These are phyloP conservation scores for Dascillus cervinus DNA, from an alignment of 2,888 invertebrate species.

Conservation along the genomic window DNA sequence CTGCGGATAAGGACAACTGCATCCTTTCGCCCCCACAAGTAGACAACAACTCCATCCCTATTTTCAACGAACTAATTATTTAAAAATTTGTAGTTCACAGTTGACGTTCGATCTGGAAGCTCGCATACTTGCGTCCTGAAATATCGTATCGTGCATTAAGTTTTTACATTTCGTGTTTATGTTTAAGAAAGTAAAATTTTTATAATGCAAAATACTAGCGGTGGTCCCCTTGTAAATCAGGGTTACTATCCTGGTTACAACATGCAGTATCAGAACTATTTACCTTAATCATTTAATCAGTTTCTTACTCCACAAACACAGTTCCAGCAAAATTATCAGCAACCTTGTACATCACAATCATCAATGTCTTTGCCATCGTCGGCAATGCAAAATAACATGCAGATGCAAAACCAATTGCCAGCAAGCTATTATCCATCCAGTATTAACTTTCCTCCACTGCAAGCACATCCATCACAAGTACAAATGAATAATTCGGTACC, in stretches of 20 bases:
- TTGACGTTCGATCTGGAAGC: no score
- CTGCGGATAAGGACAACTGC: no score
- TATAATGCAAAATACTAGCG: conserved; percentile 6
- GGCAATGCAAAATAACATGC: conserved; percentile 6
- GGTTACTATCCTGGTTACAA: conserved; percentile 4
- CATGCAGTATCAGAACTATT: conserved; percentile 1
- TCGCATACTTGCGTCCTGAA: no score
- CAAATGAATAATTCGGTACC: conserved; percentile 2
- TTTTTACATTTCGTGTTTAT: no score
- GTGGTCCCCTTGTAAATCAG: conserved; percentile 3
- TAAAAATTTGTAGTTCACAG: no score
- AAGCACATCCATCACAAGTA: background rate
- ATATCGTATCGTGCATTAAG: no score
- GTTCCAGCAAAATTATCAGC: conserved; percentile 5
- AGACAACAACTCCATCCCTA: no score
- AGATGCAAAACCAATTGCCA: conserved; percentile 3
- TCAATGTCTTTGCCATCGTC: conserved; percentile 3
- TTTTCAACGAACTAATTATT: no score
- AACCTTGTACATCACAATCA: conserved; percentile 4
- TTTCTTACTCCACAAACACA: conserved; percentile 4
- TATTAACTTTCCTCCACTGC: conserved; percentile 1
- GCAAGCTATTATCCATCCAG: conserved; percentile 4
- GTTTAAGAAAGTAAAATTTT: conserved; percentile 1
- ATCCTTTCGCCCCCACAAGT: no score
- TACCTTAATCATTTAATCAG: conserved; percentile 4